These are phyloP conservation scores for Lacanobia wlatinum DNA, from an alignment of 2,888 invertebrate genomes.

Conservation along the genomic window DNA sequence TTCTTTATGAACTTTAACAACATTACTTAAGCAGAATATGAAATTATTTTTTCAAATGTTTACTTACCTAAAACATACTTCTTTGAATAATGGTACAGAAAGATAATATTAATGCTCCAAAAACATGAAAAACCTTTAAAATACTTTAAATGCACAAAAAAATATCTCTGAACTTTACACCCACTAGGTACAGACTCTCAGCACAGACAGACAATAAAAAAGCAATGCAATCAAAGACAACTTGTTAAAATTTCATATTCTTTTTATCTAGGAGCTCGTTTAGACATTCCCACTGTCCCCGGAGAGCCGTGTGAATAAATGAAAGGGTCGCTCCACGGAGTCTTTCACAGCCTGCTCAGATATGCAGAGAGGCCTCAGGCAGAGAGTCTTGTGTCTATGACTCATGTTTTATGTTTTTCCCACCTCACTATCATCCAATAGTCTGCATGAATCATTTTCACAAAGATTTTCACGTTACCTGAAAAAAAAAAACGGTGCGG, in stretches of 20 bases:
- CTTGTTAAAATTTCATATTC: constrained; percentile 48
- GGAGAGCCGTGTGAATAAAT: constrained; percentile 75
- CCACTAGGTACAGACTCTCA: neutral
- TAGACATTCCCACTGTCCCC: constrained; percentile 54
- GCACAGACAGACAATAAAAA: constrained; percentile 25
- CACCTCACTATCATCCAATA: constrained; percentile 37
- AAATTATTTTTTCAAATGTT: no score
- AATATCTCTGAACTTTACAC: neutral
- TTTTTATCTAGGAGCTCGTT: constrained; percentile 56
- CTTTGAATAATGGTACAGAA: no score
- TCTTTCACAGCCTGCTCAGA: constrained; percentile 75
- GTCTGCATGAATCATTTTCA: constrained; percentile 5
- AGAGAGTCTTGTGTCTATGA: constrained; percentile 61
- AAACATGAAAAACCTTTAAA: neutral
- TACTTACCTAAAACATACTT: no score
- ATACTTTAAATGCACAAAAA: neutral
- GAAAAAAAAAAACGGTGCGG: neutral
- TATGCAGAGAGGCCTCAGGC: constrained; percentile 75
- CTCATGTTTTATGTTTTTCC: constrained; percentile 46
- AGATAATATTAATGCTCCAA: no score
- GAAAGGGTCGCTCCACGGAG: constrained; percentile 71
- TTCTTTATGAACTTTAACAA: constrained; percentile 20
- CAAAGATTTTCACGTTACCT: neutral
- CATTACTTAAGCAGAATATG: neutral
- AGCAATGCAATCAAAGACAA: constrained; percentile 39